Evolutionary conservation across 2,888 invertebrate genomes (phyloP).

Genomic region (Nomada ruficornis): DNA sequence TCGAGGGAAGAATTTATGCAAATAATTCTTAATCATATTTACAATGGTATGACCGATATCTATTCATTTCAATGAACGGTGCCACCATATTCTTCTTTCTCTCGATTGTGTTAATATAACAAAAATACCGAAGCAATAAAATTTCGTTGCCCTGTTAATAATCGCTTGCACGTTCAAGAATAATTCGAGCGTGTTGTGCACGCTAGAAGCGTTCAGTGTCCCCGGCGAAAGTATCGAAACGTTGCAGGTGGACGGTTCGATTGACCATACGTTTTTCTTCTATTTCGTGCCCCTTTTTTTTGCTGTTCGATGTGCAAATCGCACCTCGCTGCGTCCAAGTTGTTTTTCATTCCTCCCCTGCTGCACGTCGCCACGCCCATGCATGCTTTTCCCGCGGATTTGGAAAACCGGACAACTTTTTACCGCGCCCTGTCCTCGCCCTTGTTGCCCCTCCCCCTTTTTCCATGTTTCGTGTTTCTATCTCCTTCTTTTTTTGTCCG

Average conservation of each 20-base stretch:
- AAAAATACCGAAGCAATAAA: background rate
- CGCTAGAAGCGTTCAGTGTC: conserved; percentile 2
- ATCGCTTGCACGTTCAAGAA: background rate
- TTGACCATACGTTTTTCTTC: conserved; percentile 37
- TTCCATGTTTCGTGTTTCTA: background rate
- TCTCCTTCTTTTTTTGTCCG: background rate
- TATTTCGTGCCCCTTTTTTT: background rate
- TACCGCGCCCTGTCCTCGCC: conserved; percentile 27
- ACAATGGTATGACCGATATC: background rate
- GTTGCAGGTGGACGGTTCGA: conserved; percentile 38
- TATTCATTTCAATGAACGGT: background rate
- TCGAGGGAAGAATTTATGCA: background rate
- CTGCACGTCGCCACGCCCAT: conserved; percentile 46
- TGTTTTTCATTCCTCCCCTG: conserved; percentile 54
- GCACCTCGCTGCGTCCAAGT: conserved; percentile 48
- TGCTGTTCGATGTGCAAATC: conserved; percentile 61
- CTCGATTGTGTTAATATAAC: too few relatives aligned
- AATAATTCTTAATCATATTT: background rate
- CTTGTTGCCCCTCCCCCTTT: conserved; percentile 22
- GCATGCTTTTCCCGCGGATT: conserved; percentile 58
- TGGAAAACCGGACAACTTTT: conserved; percentile 62
- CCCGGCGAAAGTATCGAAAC: conserved; percentile 35
- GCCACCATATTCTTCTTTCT: too few relatives aligned
- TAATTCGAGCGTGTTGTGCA: background rate
- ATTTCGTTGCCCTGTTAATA: conserved; percentile 1